Percentiles rank a stretch among this genome's conserved stretches.
Conservation (phyloP, 2,797 vertebrate species). For the Rhynchotus rufescens region DNA sequence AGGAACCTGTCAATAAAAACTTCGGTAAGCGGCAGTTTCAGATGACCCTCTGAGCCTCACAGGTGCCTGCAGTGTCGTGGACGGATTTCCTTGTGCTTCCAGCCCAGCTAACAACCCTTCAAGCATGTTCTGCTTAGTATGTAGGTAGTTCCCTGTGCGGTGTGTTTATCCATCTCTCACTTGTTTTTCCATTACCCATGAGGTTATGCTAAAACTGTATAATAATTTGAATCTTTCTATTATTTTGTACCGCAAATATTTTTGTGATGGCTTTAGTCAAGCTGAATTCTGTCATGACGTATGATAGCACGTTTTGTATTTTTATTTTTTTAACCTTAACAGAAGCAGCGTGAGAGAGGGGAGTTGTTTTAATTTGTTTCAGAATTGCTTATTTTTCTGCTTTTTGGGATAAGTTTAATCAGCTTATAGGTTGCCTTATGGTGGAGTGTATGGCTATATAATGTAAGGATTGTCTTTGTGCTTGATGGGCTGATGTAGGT, state of each 20-base stretch:
- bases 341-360: background rate
- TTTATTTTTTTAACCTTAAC: background rate
- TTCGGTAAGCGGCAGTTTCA: background rate
- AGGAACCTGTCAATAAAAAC: conserved; percentile 6
- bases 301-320: background rate
- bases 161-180: background rate
- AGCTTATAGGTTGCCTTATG: background rate
- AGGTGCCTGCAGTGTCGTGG: background rate
- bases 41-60: background rate
- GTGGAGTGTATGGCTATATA: background rate
- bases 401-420: background rate
- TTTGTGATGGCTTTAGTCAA: background rate
- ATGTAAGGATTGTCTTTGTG: background rate
- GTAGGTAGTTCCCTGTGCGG: background rate
- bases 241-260: background rate
- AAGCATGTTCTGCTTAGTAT: background rate
- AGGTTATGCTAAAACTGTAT: background rate
- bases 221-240: background rate
- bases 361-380: background rate
- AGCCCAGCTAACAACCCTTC: background rate
- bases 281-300: background rate
- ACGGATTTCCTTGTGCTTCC: background rate
- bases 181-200: background rate
- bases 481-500: background rate
- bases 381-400: background rate